These are phyloP conservation scores for Bradypus variegatus DNA, from an alignment of 2,797 vertebrate genomes.

Conservation along the genomic window DNA sequence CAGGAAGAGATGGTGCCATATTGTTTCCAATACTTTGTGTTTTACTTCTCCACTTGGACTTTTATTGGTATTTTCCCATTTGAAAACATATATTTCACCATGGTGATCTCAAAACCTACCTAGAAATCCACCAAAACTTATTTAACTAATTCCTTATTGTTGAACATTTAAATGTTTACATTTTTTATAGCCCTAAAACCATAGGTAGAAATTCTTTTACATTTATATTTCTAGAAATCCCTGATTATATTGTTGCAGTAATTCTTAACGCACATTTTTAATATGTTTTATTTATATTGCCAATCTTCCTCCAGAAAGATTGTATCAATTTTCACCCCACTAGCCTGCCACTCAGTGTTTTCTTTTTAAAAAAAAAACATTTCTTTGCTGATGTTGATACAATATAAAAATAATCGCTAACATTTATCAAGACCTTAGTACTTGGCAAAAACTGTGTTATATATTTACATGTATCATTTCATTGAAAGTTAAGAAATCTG, in stretches of 20 bases:
- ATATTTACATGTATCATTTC: neutral
- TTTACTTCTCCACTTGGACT: neutral
- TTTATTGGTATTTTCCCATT: neutral
- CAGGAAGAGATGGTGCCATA: neutral
- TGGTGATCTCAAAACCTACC: neutral
- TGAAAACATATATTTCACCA: neutral
- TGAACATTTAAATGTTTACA: neutral
- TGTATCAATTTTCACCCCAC: neutral
- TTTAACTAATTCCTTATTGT: neutral
- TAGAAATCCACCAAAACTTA: slow-evolving; percentile 14
- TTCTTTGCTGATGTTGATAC: slow-evolving; percentile 14
- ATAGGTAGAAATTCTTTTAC: slow-evolving; percentile 27
- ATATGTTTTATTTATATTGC: slow-evolving; percentile 28
- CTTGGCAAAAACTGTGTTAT: neutral
- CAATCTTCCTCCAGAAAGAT: slow-evolving; percentile 27
- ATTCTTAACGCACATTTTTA: slow-evolving; percentile 16
- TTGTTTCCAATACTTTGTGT: neutral
- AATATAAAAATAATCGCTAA: neutral
- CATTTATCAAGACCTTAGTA: slow-evolving; percentile 20
- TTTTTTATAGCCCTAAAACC: slow-evolving; percentile 23
- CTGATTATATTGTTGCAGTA: slow-evolving; percentile 37
- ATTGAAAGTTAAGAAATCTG: slow-evolving; percentile 4
- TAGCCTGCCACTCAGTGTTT: neutral
- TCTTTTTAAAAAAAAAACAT: neutral
- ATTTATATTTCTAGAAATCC: slow-evolving; percentile 12